Evolutionary conservation across 2,797 vertebrate species (phyloP).

Genomic region (Xiphorhynchus erythropygius): DNA sequence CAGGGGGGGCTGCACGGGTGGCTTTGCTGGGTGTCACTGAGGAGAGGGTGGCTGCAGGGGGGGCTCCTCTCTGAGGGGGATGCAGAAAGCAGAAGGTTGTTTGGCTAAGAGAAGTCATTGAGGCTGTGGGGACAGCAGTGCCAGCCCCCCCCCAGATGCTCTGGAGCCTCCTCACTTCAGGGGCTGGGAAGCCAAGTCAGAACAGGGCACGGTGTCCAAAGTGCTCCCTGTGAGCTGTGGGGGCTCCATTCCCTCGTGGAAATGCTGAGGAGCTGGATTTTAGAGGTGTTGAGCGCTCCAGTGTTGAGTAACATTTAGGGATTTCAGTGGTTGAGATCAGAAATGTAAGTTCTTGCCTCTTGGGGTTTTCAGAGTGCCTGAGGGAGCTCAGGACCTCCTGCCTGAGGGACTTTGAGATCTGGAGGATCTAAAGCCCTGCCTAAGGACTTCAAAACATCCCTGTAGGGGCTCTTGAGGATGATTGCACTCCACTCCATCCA

Average conservation of each 20-base stretch:
- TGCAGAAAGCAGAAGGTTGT: not conserved
- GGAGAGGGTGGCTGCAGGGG: not conserved
- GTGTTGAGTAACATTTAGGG: not conserved
- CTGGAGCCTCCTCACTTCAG: not conserved
- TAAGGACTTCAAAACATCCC: not conserved
- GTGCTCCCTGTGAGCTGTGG: not conserved
- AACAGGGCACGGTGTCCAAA: not conserved
- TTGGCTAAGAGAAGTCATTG: not conserved
- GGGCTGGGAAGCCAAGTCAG: not conserved
- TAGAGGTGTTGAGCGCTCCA: not conserved
- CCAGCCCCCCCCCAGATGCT: not conserved
- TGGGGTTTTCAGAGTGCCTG: not conserved
- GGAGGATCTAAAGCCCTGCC: fast-evolving
- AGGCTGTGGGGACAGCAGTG: not conserved
- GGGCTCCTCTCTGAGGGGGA: not conserved
- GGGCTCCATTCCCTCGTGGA: not conserved
- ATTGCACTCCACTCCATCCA: not conserved
- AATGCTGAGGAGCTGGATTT: not conserved
- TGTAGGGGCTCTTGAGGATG: not conserved
- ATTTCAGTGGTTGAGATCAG: not conserved
- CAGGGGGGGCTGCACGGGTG: too few species aligned
- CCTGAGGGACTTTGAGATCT: not conserved
- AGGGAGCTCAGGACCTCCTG: not conserved
- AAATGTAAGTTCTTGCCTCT: not conserved
- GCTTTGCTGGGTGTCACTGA: not conserved